These are phyloP conservation scores for Apoderus coryli DNA, from an alignment of 2,888 invertebrate genomes.

Conservation along the genomic window DNA sequence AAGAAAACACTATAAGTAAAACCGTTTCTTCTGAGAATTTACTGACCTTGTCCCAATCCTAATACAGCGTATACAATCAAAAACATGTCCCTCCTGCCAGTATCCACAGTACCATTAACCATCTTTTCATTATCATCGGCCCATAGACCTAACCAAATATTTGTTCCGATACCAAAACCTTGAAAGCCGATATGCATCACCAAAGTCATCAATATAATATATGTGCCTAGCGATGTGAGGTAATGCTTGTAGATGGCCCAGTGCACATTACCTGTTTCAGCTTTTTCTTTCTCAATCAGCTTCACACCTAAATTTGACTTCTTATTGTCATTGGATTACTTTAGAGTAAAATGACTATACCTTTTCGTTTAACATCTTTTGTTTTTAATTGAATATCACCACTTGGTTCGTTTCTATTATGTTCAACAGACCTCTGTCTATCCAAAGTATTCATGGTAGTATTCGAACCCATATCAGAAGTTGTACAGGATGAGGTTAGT, in stretches of 20 bases:
- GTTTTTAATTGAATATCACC: too few relatives aligned
- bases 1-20: too few relatives aligned
- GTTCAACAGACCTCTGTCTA: too few relatives aligned
- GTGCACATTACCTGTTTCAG: conserved; percentile 40
- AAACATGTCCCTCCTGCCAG: conserved; percentile 52
- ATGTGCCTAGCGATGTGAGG: conserved; percentile 61
- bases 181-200: conserved; percentile 61
- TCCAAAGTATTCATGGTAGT: too few relatives aligned
- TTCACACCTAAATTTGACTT: too few relatives aligned
- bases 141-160: conserved; percentile 72
- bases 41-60: conserved; percentile 74
- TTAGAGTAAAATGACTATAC: too few relatives aligned
- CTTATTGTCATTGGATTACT: too few relatives aligned
- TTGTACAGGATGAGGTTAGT: too few relatives aligned
- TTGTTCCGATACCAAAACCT: conserved; percentile 69
- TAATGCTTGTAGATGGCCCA: conserved; percentile 74
- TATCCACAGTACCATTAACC: conserved; percentile 40
- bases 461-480: too few relatives aligned
- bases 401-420: too few relatives aligned
- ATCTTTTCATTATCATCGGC: conserved; percentile 36
- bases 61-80: conserved; percentile 75
- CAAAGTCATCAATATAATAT: conserved; percentile 51
- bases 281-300: conserved; percentile 36
- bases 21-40: too few relatives aligned
- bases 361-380: too few relatives aligned